A percentile compares a stretch with the other conserved stretches of the same genome.
phyloP scores from a whole-genome alignment of 2,888 invertebrate genomes.

The Germaria angustata region DNA sequence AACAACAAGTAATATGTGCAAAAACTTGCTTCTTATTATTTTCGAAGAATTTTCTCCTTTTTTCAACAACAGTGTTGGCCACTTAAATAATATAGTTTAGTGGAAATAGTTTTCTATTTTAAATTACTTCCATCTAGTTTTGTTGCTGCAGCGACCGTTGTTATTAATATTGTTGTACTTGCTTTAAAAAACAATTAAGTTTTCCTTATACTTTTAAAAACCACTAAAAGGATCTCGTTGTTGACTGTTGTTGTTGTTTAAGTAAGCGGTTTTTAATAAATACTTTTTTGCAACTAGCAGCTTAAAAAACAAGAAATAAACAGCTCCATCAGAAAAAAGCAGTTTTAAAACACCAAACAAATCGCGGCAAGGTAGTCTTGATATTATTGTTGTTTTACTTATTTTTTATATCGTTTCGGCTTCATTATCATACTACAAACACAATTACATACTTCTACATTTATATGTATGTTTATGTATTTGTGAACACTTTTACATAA shows the following conservation, averaged over 20 bases:
- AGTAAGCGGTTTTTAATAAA: slow-evolving; percentile 23
- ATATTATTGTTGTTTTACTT: slow-evolving; percentile 11
- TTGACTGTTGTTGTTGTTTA: slow-evolving; percentile 28
- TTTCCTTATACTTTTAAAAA: slow-evolving; percentile 23
- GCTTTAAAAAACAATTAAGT: slow-evolving; percentile 32
- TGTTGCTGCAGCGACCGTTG: slow-evolving; percentile 23
- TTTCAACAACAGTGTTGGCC: slow-evolving; percentile 2
- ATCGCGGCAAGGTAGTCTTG: slow-evolving; percentile 29
- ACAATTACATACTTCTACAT: not conserved
- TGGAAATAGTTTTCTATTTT: slow-evolving; percentile 53
- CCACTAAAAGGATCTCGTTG: not conserved
- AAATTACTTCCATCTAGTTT: slow-evolving; percentile 32
- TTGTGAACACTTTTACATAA: not conserved
- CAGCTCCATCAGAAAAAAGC: slow-evolving; percentile 1
- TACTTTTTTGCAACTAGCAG: not conserved
- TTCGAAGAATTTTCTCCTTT: slow-evolving; percentile 51
- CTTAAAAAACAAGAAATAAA: slow-evolving; percentile 2
- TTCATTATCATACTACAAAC: slow-evolving; percentile 55
- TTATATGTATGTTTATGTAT: not conserved
- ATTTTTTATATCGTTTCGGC: slow-evolving; percentile 7
- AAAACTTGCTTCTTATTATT: slow-evolving; percentile 31
- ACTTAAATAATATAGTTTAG: too few relatives aligned
- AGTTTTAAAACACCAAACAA: slow-evolving; percentile 11
- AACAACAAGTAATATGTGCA: slow-evolving; percentile 1
- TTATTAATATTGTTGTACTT: slow-evolving; percentile 29